These are phyloP conservation scores for Meganola albula DNA, from an alignment of 2,888 invertebrate genomes.

Conservation along the genomic window DNA sequence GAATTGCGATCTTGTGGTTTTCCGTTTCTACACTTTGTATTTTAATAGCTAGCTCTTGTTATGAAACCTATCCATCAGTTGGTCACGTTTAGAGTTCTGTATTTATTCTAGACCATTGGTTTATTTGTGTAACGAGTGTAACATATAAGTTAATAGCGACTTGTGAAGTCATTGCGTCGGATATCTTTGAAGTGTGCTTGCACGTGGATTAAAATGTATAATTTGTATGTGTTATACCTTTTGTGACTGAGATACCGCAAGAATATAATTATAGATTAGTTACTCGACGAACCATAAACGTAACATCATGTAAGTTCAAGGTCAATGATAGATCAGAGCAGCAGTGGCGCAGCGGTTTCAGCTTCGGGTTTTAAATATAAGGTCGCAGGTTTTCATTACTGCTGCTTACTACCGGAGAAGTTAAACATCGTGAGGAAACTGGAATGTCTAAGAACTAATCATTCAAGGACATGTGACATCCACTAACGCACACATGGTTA, in stretches of 20 bases:
- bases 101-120: conserved; percentile 29
- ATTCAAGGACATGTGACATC: too few relatives aligned
- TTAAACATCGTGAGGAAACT: too few relatives aligned
- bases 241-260: background rate
- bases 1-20: conserved; percentile 35
- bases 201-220: conserved; percentile 12
- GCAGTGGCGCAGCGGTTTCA: too few relatives aligned
- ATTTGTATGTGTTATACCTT: background rate
- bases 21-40: conserved; percentile 36
- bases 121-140: conserved; percentile 36
- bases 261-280: too few relatives aligned
- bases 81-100: conserved; percentile 49
- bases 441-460: too few relatives aligned
- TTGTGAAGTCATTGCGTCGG: conserved; percentile 19
- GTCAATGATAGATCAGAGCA: too few relatives aligned
- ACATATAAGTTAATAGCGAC: conserved; percentile 14
- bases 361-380: too few relatives aligned
- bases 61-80: conserved; percentile 48
- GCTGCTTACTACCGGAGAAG: too few relatives aligned
- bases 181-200: conserved; percentile 16
- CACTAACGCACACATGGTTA: too few relatives aligned
- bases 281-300: too few relatives aligned
- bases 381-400: too few relatives aligned
- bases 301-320: too few relatives aligned
- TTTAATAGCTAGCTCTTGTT: conserved; percentile 58